These are phyloP conservation scores for Cebidichthys violaceus DNA, from an alignment of 2,113 vertebrate genomes.

Conservation along the genomic window DNA sequence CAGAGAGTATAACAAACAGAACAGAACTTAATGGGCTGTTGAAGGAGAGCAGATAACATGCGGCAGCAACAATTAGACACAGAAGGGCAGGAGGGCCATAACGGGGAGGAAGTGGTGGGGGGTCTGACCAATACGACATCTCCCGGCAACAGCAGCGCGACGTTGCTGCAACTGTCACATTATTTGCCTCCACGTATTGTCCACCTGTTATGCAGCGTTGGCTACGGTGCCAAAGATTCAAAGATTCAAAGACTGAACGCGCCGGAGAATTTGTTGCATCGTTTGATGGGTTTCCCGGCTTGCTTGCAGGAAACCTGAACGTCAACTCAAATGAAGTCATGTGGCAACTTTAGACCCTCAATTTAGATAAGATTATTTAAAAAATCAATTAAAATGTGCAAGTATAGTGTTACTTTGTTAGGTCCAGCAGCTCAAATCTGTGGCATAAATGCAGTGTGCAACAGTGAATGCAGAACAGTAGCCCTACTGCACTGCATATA, in stretches of 20 bases:
- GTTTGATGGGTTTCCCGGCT: neutral
- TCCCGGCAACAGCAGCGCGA: constrained; percentile 52
- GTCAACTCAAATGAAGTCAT: neutral
- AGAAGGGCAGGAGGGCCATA: constrained; percentile 44
- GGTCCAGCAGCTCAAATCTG: neutral
- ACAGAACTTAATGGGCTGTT: constrained; percentile 27
- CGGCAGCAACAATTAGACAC: constrained; percentile 52
- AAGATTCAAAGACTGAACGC: neutral
- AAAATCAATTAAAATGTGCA: neutral
- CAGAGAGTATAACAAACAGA: constrained; percentile 28
- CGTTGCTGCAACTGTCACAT: constrained; percentile 47
- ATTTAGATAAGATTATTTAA: neutral
- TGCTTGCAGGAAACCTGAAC: neutral
- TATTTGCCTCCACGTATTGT: constrained; percentile 33
- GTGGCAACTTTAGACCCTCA: neutral
- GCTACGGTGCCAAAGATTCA: neutral
- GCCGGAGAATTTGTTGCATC: neutral
- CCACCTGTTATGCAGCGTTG: constrained; percentile 29
- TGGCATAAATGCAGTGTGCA: neutral
- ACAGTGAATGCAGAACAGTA: neutral
- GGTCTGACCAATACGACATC: constrained; percentile 44
- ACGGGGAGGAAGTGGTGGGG: constrained; percentile 36
- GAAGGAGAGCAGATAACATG: constrained; percentile 47
- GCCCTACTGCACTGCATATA: neutral
- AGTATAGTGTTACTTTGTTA: neutral